These are phyloP conservation scores for Tyria jacobaeae DNA, from an alignment of 2,888 invertebrate genomes.

Conservation along the genomic window DNA sequence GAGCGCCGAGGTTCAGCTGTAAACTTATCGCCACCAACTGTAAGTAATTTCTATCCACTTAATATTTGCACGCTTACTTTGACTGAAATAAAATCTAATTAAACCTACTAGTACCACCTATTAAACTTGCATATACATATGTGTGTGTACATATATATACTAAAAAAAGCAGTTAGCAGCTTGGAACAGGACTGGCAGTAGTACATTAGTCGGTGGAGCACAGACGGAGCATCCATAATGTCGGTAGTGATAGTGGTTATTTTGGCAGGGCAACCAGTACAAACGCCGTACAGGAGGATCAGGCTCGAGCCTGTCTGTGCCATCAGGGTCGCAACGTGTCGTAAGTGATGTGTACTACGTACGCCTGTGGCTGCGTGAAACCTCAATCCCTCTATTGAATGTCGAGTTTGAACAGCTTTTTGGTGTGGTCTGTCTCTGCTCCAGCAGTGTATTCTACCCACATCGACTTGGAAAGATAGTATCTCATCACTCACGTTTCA, in stretches of 20 bases:
- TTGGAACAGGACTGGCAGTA: slow-evolving; percentile 38
- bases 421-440: slow-evolving; percentile 76
- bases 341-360: slow-evolving; percentile 85
- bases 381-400: slow-evolving; percentile 71
- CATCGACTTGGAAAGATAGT: slow-evolving; percentile 75
- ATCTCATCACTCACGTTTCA: slow-evolving; percentile 70
- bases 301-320: slow-evolving; percentile 95
- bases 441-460: slow-evolving; percentile 75
- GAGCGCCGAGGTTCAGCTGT: slow-evolving; percentile 94
- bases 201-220: slow-evolving; percentile 33
- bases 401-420: slow-evolving; percentile 76
- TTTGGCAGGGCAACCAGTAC: slow-evolving; percentile 88
- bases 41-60: slow-evolving; percentile 84
- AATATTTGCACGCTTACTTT: slow-evolving; percentile 47
- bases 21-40: slow-evolving; percentile 95
- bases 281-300: slow-evolving; percentile 89
- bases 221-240: slow-evolving; percentile 45
- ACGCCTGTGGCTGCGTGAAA: slow-evolving; percentile 68
- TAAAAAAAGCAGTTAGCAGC: slow-evolving; percentile 32
- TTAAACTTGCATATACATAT: background rate
- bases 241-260: slow-evolving; percentile 72
- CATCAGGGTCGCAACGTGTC: slow-evolving; percentile 90
- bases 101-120: too few species aligned
- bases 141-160: background rate
- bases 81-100: slow-evolving; percentile 39